Conservation (phyloP, 2,888 invertebrate genomes). For the Encarsia formosa region DNA sequence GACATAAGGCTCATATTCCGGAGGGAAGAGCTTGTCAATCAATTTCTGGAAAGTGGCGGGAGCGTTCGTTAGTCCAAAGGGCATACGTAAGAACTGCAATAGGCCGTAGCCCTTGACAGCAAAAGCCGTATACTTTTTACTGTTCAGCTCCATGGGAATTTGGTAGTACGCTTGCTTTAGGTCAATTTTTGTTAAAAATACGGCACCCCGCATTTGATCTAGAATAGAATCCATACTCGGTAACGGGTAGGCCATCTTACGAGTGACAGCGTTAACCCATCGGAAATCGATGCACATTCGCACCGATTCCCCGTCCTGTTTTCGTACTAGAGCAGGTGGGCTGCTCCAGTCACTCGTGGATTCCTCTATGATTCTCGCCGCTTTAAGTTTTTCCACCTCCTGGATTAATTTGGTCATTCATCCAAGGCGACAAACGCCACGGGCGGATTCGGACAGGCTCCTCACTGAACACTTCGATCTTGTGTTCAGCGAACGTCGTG, state of each 20-base stretch:
- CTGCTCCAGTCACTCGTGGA: no score
- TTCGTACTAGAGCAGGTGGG: no score
- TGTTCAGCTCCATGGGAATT: constrained; percentile 28
- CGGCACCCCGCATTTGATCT: constrained; percentile 34
- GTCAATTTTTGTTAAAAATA: constrained; percentile 40
- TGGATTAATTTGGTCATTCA: no score
- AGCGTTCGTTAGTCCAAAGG: background rate
- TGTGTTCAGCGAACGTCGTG: no score
- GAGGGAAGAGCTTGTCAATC: background rate
- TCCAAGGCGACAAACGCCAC: no score
- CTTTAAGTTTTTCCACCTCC: no score
- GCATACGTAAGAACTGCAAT: background rate
- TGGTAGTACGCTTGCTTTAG: constrained; percentile 37
- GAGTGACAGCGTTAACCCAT: constrained; percentile 36
- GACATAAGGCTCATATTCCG: background rate
- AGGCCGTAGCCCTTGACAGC: constrained; percentile 29
- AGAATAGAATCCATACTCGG: constrained; percentile 36
- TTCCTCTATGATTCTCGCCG: no score
- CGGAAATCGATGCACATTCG: constrained; percentile 34
- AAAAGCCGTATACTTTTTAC: constrained; percentile 36
- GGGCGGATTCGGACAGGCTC: no score
- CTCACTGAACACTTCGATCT: no score
- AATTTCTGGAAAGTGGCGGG: background rate
- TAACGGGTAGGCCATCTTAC: constrained; percentile 38
- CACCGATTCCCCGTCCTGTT: background rate